phyloP scores from a whole-genome alignment of 2,888 invertebrate genomes.

The Oeneis ivallda region DNA sequence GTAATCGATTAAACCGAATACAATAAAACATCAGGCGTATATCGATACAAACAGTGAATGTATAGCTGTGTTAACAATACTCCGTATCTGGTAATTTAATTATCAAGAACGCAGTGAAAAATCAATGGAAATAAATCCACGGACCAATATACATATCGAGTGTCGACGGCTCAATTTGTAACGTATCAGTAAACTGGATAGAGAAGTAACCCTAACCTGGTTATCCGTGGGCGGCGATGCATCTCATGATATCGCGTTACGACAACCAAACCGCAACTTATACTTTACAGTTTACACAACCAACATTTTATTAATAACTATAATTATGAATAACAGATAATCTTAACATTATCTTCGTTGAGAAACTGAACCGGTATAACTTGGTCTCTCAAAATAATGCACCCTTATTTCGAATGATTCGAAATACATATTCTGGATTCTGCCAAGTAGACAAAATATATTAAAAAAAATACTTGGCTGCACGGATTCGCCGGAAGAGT shows the following conservation, averaged over 20 bases:
- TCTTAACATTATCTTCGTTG: neutral
- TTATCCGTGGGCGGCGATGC: constrained; percentile 58
- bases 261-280: constrained; percentile 59
- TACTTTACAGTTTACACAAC: constrained; percentile 59
- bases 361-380: neutral
- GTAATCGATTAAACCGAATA: constrained; percentile 15
- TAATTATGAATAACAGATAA: neutral
- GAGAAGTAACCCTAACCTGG: constrained; percentile 57
- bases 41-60: constrained; percentile 19
- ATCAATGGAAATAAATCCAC: constrained; percentile 41
- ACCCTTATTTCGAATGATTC: neutral
- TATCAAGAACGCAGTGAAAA: constrained; percentile 38
- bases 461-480: no score
- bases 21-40: constrained; percentile 16
- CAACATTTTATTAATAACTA: constrained; percentile 25
- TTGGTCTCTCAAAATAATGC: neutral
- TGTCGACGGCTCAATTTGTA: constrained; percentile 64
- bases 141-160: constrained; percentile 48
- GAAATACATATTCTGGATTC: no score
- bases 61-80: constrained; percentile 29
- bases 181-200: constrained; percentile 60
- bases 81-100: constrained; percentile 36
- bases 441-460: no score
- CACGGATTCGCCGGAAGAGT: no score
- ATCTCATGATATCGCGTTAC: constrained; percentile 60